Conservation (phyloP, 1,140 invertebrate species). For the Muscidifurax raptorellus region DNA sequence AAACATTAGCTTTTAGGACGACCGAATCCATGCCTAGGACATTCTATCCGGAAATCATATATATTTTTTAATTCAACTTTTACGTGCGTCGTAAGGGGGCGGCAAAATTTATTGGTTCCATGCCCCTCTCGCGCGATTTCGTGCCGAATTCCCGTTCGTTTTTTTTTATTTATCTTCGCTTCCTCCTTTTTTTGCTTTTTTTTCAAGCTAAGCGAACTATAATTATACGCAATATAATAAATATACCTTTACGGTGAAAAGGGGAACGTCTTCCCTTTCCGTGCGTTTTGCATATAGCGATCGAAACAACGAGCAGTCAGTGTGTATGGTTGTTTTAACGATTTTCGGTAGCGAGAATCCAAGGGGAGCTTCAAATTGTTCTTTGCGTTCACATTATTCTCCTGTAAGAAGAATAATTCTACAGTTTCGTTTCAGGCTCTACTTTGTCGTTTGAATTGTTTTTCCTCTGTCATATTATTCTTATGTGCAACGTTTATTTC, state of each 20-base stretch:
- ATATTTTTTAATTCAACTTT: conserved; percentile 15
- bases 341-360: conserved; percentile 19
- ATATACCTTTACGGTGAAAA: conserved; percentile 24
- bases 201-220: conserved; percentile 44
- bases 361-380: conserved; percentile 28
- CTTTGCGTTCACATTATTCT: conserved; percentile 1
- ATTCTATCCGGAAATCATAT: conserved; percentile 7
- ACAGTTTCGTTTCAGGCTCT: conserved; percentile 42
- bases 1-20: conserved; percentile 10
- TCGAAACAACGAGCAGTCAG: conserved; percentile 54
- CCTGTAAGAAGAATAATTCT: not conserved
- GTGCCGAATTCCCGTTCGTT: conserved; percentile 44
- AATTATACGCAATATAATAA: conserved; percentile 45
- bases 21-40: conserved; percentile 37
- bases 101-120: conserved; percentile 20
- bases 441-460: conserved; percentile 46
- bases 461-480: conserved; percentile 43
- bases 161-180: conserved; percentile 29
- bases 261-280: conserved; percentile 10
- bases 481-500: conserved; percentile 25
- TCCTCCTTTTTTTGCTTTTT: conserved; percentile 36
- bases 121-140: conserved; percentile 15
- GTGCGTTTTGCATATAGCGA: conserved; percentile 20
- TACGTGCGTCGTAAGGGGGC: not conserved
- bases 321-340: conserved; percentile 15